These are phyloP conservation scores for Laspeyria flexula DNA, from an alignment of 2,888 invertebrate species.

Conservation along the genomic window DNA sequence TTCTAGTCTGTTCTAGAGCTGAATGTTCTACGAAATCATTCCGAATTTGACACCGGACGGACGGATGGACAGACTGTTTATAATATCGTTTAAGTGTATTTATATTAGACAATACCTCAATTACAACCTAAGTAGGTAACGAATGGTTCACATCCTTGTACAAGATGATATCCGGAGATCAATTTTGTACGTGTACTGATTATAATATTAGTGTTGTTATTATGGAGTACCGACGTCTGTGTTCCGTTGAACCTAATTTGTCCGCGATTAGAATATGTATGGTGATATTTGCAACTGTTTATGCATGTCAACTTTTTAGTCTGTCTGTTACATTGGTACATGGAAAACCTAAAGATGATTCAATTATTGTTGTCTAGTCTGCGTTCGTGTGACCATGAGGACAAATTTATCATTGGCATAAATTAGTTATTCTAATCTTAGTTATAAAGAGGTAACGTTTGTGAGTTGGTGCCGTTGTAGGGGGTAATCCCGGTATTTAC, in stretches of 20 bases:
- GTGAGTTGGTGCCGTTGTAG: no score
- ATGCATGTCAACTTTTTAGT: background rate
- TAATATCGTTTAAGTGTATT: slow-evolving; percentile 37
- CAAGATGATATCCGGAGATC: background rate
- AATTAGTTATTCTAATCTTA: no score
- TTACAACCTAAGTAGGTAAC: slow-evolving; percentile 27
- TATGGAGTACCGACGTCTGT: background rate
- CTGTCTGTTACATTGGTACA: no score
- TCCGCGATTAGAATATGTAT: slow-evolving; percentile 9
- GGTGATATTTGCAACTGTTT: background rate
- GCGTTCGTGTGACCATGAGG: no score
- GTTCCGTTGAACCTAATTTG: slow-evolving; percentile 9
- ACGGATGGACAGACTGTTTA: slow-evolving; percentile 43
- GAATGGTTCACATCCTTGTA: slow-evolving; percentile 48
- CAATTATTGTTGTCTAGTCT: no score
- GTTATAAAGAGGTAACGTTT: no score
- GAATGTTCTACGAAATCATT: slow-evolving; percentile 52
- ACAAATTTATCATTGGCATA: no score
- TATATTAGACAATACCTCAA: slow-evolving; percentile 62
- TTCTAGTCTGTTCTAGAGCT: background rate
- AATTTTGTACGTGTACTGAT: background rate
- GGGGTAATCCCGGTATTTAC: no score
- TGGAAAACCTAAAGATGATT: no score
- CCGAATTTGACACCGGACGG: slow-evolving; percentile 66
- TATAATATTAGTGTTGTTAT: slow-evolving; percentile 2